Conservation (phyloP, 1,140 invertebrate species). For the Tetragnatha versicolor region DNA sequence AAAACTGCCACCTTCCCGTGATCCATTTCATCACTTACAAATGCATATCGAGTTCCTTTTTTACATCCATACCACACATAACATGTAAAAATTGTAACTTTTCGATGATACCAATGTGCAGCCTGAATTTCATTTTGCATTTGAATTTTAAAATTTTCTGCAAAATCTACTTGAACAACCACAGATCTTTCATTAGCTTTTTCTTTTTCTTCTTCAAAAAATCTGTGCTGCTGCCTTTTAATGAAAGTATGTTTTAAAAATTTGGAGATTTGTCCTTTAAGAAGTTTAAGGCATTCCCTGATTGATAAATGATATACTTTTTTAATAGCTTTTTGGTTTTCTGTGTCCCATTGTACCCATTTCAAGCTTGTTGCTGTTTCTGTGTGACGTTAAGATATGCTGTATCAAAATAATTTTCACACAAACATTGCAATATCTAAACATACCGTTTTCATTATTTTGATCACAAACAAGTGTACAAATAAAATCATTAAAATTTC, state of each 20-base stretch:
- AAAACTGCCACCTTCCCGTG: background rate
- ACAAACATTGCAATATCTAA: too few species aligned
- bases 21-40: background rate
- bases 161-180: background rate
- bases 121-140: background rate
- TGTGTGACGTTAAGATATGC: too few species aligned
- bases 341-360: background rate
- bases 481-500: too few species aligned
- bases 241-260: background rate
- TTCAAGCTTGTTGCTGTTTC: too few species aligned
- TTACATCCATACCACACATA: background rate
- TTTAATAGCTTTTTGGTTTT: background rate
- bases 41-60: background rate
- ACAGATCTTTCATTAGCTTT: background rate
- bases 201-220: background rate
- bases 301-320: background rate
- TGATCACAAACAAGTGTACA: too few species aligned
- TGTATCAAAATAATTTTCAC: too few species aligned
- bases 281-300: background rate
- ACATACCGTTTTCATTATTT: too few species aligned
- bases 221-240: background rate
- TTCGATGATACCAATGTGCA: too few species aligned
- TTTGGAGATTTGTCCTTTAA: background rate
- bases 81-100: too few species aligned
- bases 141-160: background rate